Percentiles rank a stretch among this genome's conserved stretches.
phyloP scores from a whole-genome alignment of 2,113 vertebrate genomes.

The Saguinus imperator region DNA sequence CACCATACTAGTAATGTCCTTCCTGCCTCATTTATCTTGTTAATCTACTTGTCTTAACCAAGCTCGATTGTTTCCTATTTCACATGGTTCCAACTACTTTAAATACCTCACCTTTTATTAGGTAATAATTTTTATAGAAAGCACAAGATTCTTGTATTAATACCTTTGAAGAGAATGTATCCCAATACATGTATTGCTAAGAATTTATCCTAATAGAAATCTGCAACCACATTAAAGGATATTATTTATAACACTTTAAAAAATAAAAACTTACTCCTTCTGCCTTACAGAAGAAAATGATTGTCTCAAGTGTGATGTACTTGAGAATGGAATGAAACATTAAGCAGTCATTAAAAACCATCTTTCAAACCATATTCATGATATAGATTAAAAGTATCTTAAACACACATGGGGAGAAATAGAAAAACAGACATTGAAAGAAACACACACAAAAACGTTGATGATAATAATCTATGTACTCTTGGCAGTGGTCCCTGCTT shows the following conservation, averaged over 20 bases:
- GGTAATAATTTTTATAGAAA: background rate
- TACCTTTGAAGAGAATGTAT: background rate
- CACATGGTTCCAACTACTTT: background rate
- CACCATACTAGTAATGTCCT: background rate
- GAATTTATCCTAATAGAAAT: background rate
- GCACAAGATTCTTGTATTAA: background rate
- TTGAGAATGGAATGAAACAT: background rate
- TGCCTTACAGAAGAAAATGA: background rate
- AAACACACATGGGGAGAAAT: background rate
- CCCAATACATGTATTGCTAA: background rate
- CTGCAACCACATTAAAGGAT: background rate
- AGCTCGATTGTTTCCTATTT: background rate
- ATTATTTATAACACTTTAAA: background rate
- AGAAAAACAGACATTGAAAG: background rate
- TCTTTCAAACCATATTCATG: background rate
- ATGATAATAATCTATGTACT: background rate
- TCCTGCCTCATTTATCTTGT: background rate
- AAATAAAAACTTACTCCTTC: background rate
- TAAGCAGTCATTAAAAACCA: conserved; percentile 12
- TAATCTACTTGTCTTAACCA: background rate
- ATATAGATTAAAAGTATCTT: background rate
- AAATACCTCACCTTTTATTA: background rate
- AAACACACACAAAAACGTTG: background rate
- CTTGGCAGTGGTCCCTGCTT: background rate
- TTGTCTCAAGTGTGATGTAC: background rate